These are phyloP conservation scores for Aleiodes sp. DNA, from an alignment of 1,140 invertebrate genomes.

Conservation along the genomic window DNA sequence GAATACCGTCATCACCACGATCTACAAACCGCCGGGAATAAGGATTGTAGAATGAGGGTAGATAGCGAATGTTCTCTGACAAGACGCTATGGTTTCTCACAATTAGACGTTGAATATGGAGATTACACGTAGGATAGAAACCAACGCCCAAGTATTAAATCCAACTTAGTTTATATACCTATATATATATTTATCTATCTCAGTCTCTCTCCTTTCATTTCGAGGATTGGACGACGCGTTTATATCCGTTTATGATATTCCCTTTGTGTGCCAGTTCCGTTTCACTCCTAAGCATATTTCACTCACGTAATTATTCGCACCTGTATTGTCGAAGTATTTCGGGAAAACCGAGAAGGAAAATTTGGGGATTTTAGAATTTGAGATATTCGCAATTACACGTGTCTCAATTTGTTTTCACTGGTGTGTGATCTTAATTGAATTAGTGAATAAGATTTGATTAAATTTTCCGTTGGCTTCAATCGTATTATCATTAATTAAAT, in stretches of 20 bases:
- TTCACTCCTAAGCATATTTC: conserved; percentile 25
- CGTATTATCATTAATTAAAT: no score
- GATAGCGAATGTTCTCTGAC: conserved; percentile 12
- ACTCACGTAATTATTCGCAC: conserved; percentile 31
- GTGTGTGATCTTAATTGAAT: no score
- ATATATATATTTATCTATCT: neutral
- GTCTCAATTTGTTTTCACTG: no score
- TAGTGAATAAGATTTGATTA: no score
- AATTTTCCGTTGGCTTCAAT: no score
- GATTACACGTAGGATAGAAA: conserved; percentile 28
- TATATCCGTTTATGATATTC: conserved; percentile 35
- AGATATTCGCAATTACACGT: no score
- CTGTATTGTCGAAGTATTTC: conserved; percentile 30
- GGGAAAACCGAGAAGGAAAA: neutral
- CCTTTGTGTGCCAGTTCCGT: conserved; percentile 14
- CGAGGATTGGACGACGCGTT: conserved; percentile 4
- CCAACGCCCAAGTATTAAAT: conserved; percentile 9
- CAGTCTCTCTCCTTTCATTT: neutral
- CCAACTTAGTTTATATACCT: neutral
- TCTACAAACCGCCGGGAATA: neutral
- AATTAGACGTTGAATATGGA: conserved; percentile 36
- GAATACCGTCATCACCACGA: conserved; percentile 16
- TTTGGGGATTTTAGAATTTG: neutral
- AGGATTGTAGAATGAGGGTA: neutral
- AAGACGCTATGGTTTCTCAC: conserved; percentile 19